phyloP scores from a whole-genome alignment of 2,888 invertebrate species.

The Heliconius erato region DNA sequence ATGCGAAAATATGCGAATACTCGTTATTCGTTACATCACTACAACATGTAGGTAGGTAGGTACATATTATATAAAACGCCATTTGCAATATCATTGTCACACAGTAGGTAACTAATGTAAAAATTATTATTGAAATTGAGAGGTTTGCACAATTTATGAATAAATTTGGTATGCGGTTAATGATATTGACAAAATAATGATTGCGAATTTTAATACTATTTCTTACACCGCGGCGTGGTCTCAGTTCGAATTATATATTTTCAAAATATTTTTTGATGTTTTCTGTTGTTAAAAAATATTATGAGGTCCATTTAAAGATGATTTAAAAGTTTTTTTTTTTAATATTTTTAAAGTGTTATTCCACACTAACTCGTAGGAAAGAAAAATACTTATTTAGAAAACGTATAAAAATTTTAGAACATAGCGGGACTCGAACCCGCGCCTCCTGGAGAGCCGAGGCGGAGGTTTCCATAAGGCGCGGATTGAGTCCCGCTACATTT shows the following conservation, averaged over 20 bases:
- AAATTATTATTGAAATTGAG: conserved; percentile 32
- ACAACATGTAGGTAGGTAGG: not conserved
- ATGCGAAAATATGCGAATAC: too few species aligned
- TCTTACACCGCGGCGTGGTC: not conserved
- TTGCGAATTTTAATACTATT: conserved; percentile 20
- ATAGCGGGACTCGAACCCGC: too few species aligned
- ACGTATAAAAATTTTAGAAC: too few species aligned
- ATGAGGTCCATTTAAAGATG: not conserved
- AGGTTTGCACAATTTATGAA: conserved; percentile 25
- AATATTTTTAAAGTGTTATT: too few species aligned
- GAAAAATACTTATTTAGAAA: too few species aligned
- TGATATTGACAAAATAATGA: conserved; percentile 31
- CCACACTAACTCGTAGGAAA: too few species aligned
- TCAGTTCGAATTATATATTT: not conserved
- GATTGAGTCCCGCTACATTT: too few species aligned
- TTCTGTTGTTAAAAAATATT: not conserved
- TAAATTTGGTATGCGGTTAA: conserved; percentile 28
- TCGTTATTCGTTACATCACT: too few species aligned
- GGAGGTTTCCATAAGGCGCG: too few species aligned
- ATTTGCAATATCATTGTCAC: conserved; percentile 22
- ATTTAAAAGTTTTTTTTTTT: not conserved
- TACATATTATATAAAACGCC: not conserved
- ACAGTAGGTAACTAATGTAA: conserved; percentile 24
- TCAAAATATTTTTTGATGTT: not conserved
- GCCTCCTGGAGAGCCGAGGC: too few species aligned